Percentiles rank a stretch among this genome's conserved stretches.
Evolutionary conservation across 2,888 invertebrate genomes (phyloP).

Genomic region (Pseudococcus viburni): DNA sequence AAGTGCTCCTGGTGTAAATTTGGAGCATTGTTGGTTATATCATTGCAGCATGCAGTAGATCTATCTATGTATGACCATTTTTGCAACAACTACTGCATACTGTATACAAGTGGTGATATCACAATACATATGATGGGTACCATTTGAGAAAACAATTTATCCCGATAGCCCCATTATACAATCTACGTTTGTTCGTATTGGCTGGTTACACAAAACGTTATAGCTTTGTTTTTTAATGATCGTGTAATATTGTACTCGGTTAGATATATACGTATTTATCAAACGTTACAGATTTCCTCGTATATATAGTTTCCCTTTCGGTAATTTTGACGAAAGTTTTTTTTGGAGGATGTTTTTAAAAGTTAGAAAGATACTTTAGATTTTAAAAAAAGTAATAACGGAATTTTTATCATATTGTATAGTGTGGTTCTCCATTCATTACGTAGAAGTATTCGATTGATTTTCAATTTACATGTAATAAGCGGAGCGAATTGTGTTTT

Average conservation of each 20-base stretch:
- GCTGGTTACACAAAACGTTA: neutral
- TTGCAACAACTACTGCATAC: neutral
- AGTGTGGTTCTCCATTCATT: conserved; percentile 4
- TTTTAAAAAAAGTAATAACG: conserved; percentile 17
- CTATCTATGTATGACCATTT: neutral
- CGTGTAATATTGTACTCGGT: neutral
- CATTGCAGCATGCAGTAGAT: too few relatives aligned
- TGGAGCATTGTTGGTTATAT: too few relatives aligned
- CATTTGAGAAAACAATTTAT: neutral
- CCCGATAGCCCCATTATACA: neutral
- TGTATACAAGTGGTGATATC: neutral
- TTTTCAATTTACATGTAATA: conserved; percentile 58
- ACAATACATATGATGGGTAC: neutral
- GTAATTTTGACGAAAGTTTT: neutral
- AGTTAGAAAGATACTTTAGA: conserved; percentile 7
- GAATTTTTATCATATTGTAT: conserved; percentile 20
- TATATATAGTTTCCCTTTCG: neutral
- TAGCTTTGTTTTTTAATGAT: neutral
- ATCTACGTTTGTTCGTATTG: neutral
- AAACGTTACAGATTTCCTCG: neutral
- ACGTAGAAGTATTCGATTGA: conserved; percentile 21
- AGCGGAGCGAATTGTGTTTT: conserved; percentile 32
- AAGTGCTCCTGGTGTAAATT: too few relatives aligned
- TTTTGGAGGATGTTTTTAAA: neutral
- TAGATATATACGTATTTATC: neutral